Evolutionary conservation across 2,888 invertebrate genomes (phyloP).

Genomic region (Diadromus collaris): DNA sequence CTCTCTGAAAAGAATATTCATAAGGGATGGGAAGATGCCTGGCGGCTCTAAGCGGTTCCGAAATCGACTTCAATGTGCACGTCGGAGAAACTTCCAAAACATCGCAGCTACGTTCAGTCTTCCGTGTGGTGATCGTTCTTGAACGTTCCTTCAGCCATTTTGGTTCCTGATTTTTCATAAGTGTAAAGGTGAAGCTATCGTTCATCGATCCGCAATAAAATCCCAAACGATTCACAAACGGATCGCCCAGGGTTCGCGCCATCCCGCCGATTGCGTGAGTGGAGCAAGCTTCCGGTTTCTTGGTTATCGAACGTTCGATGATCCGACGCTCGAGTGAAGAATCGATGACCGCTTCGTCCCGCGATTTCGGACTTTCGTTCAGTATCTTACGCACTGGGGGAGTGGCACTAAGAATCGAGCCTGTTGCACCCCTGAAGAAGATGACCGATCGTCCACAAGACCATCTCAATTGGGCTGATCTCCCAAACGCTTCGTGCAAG

Average conservation of each 20-base stretch:
- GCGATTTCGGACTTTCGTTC: background rate
- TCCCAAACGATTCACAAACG: background rate
- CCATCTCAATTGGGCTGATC: conserved; percentile 20
- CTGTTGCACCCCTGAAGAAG: conserved; percentile 6
- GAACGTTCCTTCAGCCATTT: background rate
- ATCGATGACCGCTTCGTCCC: background rate
- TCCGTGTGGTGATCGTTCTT: background rate
- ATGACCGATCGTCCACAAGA: conserved; percentile 14
- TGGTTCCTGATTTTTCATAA: background rate
- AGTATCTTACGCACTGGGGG: background rate
- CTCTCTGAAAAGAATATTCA: conserved; percentile 14
- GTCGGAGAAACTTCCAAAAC: background rate
- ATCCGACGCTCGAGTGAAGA: conserved; percentile 16
- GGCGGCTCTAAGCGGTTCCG: background rate
- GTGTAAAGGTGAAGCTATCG: no score
- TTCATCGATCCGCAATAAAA: background rate
- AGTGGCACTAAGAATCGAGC: conserved; percentile 49
- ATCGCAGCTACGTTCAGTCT: background rate
- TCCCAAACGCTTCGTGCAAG: conserved; percentile 22
- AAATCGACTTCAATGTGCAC: background rate
- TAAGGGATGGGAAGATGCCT: background rate
- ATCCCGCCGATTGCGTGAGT: conserved; percentile 3
- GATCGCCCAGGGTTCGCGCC: background rate
- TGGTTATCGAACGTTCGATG: conserved; percentile 15
- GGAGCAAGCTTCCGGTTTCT: conserved; percentile 61